Percentiles rank a stretch among this genome's conserved stretches.
Evolutionary conservation across 37 sponge, comb jelly and placozoan genomes (phyloP).

Genomic region (Bolinopsis microptera): DNA sequence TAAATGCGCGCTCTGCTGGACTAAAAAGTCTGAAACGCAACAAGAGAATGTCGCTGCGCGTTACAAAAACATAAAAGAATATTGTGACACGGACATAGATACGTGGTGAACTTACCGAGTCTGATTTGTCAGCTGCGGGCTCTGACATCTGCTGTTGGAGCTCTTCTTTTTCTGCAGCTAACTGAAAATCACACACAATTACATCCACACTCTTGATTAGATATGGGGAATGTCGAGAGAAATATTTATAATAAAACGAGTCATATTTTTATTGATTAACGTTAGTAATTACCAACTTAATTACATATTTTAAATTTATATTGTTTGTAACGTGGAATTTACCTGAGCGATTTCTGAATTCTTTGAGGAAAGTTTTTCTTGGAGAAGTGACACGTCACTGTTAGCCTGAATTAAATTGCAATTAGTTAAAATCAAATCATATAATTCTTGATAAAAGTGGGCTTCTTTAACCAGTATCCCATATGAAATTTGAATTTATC

Average conservation of each 20-base stretch:
- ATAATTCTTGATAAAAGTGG: too few relatives aligned
- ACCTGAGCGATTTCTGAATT: conserved; percentile 34
- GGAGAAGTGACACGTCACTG: conserved; percentile 7
- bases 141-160: background rate
- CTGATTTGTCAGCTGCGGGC: background rate
- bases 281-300: too few relatives aligned
- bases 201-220: too few relatives aligned
- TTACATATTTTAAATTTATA: too few relatives aligned
- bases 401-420: conserved; percentile 56
- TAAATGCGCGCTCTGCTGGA: background rate
- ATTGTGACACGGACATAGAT: background rate
- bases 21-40: background rate
- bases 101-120: background rate
- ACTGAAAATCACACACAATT: too few relatives aligned
- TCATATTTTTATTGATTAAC: too few relatives aligned
- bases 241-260: too few relatives aligned
- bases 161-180: background rate
- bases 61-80: background rate
- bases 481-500: too few relatives aligned
- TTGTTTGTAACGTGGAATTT: too few relatives aligned
- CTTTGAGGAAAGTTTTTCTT: conserved; percentile 9
- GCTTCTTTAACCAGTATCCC: too few relatives aligned
- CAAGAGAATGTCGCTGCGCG: background rate
- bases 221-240: too few relatives aligned
- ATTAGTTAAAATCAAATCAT: too few relatives aligned